Evolutionary conservation across 2,888 invertebrate genomes (phyloP).

Genomic region (Bimastos eiseni): DNA sequence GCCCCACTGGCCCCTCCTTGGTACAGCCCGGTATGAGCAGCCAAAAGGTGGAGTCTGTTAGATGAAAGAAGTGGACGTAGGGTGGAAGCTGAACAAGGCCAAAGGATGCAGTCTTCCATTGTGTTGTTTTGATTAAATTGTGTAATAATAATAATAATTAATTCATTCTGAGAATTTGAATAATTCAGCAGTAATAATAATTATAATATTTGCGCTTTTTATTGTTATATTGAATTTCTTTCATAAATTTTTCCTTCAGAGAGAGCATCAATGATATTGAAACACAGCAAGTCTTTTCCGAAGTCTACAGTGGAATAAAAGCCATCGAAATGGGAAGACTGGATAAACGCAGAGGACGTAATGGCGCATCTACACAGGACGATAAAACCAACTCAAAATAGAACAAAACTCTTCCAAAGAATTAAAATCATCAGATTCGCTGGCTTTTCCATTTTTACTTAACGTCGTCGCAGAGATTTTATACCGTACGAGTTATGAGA

Average conservation of each 20-base stretch:
- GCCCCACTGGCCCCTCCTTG: no score
- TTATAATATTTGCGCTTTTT: no score
- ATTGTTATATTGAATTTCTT: neutral
- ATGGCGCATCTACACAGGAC: neutral
- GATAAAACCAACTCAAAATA: neutral
- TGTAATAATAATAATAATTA: no score
- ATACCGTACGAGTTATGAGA: neutral
- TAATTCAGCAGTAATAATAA: no score
- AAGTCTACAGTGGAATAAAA: conserved; percentile 66
- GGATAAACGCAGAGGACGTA: conserved; percentile 49
- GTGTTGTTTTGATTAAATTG: neutral
- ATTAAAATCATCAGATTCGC: neutral
- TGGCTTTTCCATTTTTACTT: neutral
- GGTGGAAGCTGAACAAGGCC: neutral
- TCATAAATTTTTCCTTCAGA: conserved; percentile 47
- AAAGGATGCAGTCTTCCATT: neutral
- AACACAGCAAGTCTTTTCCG: conserved; percentile 80
- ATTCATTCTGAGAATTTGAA: no score
- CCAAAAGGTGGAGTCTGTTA: no score
- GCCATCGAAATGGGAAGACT: conserved; percentile 58
- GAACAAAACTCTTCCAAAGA: neutral
- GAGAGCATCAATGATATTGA: conserved; percentile 83
- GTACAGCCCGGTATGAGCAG: no score
- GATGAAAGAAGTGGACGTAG: no score
- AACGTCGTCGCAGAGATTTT: neutral